Evolutionary conservation across 2,113 vertebrate species (phyloP).

Genomic region (Parus major): DNA sequence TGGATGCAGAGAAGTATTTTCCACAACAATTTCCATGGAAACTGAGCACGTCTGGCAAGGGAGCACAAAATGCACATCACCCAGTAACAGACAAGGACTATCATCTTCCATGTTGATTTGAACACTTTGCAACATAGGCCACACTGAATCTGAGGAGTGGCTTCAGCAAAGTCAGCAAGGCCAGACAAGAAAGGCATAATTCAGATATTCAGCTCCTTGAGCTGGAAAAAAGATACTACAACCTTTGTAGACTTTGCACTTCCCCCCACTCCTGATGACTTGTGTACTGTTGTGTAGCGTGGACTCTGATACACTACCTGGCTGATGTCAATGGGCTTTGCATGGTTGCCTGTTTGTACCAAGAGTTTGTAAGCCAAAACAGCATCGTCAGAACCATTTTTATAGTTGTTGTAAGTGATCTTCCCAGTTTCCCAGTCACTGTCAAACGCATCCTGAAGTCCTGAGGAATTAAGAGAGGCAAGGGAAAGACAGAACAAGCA

Average conservation of each 20-base stretch:
- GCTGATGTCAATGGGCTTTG: conserved; percentile 89
- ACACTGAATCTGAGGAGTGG: neutral
- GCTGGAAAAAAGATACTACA: neutral
- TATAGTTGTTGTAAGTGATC: conserved; percentile 89
- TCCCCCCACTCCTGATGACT: neutral
- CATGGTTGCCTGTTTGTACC: conserved; percentile 92
- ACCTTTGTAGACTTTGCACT: neutral
- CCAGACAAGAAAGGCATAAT: neutral
- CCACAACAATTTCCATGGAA: neutral
- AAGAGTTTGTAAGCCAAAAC: conserved; percentile 95
- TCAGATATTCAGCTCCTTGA: neutral
- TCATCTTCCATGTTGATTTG: neutral
- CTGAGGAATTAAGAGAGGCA: conserved; percentile 67
- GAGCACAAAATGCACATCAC: neutral
- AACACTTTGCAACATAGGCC: neutral
- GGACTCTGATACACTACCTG: conserved; percentile 75
- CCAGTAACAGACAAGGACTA: neutral
- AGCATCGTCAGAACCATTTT: conserved; percentile 92
- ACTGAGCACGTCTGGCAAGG: neutral
- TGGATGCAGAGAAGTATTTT: neutral
- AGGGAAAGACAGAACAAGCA: neutral
- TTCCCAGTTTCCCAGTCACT: conserved; percentile 90
- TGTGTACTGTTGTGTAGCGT: neutral
- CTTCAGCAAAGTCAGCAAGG: neutral
- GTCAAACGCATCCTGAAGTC: conserved; percentile 95